These are phyloP conservation scores for Sceloporus undulatus DNA, from an alignment of 2,113 vertebrate species.

Conservation along the genomic window DNA sequence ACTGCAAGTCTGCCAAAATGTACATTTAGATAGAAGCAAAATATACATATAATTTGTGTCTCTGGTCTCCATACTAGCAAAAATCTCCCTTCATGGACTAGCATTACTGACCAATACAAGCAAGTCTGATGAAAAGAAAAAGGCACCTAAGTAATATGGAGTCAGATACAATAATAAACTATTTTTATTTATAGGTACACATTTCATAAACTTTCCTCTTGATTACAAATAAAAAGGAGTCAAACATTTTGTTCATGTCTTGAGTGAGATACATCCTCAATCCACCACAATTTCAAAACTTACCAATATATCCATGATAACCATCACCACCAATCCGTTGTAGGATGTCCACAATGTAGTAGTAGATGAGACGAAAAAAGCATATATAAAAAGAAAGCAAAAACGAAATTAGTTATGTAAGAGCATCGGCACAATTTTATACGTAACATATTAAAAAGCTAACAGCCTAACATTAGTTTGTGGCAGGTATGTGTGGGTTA, in stretches of 20 bases:
- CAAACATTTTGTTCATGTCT: background rate
- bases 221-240: background rate
- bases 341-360: slow-evolving; percentile 27
- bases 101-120: background rate
- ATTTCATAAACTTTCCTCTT: slow-evolving; percentile 2
- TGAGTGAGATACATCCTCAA: slow-evolving; percentile 26
- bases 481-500: no score
- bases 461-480: background rate
- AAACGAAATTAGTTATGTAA: slow-evolving; percentile 46
- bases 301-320: slow-evolving; percentile 66
- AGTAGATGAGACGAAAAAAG: background rate
- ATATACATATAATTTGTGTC: background rate
- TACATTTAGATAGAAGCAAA: background rate
- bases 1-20: background rate
- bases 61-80: background rate
- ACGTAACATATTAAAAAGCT: background rate
- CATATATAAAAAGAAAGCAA: background rate
- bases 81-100: background rate
- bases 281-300: slow-evolving; percentile 70
- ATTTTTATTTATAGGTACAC: background rate
- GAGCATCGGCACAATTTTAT: background rate
- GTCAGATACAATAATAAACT: background rate
- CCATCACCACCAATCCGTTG: background rate
- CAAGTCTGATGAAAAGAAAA: background rate
- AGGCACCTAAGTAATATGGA: background rate